These are phyloP conservation scores for Eutolmus rufibarbis DNA, from an alignment of 2,888 invertebrate genomes.

Conservation along the genomic window DNA sequence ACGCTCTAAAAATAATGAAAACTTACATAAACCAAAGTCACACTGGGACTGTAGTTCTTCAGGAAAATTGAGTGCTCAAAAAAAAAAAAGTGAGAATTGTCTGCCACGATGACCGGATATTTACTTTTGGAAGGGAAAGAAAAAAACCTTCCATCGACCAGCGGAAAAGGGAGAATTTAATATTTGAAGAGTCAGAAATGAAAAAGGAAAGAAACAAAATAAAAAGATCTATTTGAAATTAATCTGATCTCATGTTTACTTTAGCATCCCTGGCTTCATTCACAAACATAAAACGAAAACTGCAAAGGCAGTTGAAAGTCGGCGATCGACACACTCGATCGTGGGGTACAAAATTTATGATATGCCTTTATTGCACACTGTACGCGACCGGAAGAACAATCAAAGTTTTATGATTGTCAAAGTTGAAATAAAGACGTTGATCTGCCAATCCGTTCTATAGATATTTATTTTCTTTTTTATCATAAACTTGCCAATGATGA, in stretches of 20 bases:
- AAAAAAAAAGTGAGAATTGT: neutral
- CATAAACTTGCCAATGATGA: neutral
- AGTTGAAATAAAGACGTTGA: neutral
- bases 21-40: neutral
- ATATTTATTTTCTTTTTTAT: neutral
- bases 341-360: neutral
- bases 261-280: neutral
- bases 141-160: neutral
- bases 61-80: neutral
- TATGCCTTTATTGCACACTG: neutral
- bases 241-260: neutral
- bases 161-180: neutral
- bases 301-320: neutral
- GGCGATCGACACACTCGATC: neutral
- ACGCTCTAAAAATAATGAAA: neutral
- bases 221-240: neutral
- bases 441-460: neutral
- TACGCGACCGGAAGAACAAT: neutral
- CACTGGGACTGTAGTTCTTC: neutral
- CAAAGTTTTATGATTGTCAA: neutral
- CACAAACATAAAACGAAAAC: neutral
- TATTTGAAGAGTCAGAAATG: neutral
- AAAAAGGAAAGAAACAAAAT: neutral
- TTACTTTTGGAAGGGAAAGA: neutral
- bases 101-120: neutral